phyloP scores from a whole-genome alignment of 2,797 vertebrate species.

The Rhinatrema bivittatum region DNA sequence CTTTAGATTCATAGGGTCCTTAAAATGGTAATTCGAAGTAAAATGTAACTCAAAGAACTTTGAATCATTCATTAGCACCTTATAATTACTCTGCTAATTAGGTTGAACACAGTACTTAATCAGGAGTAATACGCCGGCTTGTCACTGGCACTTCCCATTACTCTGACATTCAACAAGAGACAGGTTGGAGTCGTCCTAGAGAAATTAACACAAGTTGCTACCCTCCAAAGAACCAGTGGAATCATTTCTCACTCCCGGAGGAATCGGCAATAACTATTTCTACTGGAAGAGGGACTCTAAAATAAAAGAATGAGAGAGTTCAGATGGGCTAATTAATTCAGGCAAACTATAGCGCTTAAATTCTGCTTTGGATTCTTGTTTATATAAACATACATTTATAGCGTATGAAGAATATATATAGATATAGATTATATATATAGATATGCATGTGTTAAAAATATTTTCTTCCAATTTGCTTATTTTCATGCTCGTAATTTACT shows the following conservation, averaged over 20 bases:
- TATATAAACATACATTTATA: neutral
- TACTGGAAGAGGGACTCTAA: constrained; percentile 4
- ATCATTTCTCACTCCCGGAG: constrained; percentile 17
- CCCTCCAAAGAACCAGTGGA: constrained; percentile 18
- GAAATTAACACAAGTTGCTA: constrained; percentile 33
- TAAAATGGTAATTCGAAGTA: constrained; percentile 53
- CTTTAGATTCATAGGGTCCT: constrained; percentile 35
- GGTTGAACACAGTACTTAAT: constrained; percentile 74
- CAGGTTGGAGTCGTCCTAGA: constrained; percentile 41
- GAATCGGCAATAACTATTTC: constrained; percentile 14
- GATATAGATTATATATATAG: neutral
- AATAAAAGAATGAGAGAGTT: neutral
- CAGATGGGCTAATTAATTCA: neutral
- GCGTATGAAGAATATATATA: neutral
- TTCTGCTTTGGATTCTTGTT: too few relatives aligned
- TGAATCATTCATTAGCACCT: constrained; percentile 81
- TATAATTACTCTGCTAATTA: constrained; percentile 91
- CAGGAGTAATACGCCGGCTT: constrained; percentile 62
- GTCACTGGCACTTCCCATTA: constrained; percentile 59
- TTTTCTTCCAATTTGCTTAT: too few relatives aligned
- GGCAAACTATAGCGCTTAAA: too few relatives aligned
- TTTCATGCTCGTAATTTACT: too few relatives aligned
- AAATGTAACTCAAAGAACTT: constrained; percentile 64
- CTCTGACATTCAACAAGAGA: constrained; percentile 58
- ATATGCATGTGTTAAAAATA: too few relatives aligned